These are phyloP conservation scores for Threskiornis aethiopicus DNA, from an alignment of 2,797 vertebrate genomes.

Conservation along the genomic window DNA sequence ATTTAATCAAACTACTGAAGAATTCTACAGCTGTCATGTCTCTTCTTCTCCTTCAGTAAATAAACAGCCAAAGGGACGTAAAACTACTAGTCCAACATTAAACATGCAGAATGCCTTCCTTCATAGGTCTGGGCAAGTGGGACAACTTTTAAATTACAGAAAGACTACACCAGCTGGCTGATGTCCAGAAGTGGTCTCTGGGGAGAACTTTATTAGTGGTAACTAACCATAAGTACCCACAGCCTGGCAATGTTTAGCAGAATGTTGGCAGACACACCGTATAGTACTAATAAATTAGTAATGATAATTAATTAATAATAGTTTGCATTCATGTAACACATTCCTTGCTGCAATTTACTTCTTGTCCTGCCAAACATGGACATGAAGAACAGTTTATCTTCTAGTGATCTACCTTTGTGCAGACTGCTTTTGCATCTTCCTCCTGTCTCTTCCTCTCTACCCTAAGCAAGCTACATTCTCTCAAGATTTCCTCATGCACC, in stretches of 20 bases:
- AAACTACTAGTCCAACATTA: not conserved
- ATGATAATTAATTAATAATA: conserved; percentile 57
- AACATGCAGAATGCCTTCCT: not conserved
- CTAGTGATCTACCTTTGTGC: not conserved
- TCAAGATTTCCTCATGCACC: not conserved
- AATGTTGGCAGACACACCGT: conserved; percentile 27
- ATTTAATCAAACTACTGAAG: not conserved
- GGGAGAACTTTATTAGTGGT: conserved; percentile 32
- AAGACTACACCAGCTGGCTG: conserved; percentile 16
- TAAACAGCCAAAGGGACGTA: not conserved
- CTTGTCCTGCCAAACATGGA: not conserved
- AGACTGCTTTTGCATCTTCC: not conserved
- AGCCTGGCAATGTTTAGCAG: conserved; percentile 27
- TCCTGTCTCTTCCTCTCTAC: not conserved
- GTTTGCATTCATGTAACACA: not conserved
- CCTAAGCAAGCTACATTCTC: not conserved
- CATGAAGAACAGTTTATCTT: not conserved
- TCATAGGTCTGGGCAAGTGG: not conserved
- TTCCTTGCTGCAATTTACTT: conserved; percentile 20
- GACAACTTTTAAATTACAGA: conserved; percentile 27
- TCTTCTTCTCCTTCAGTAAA: conserved; percentile 13
- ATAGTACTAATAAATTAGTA: conserved; percentile 51
- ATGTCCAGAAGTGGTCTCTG: conserved; percentile 14
- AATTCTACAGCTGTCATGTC: not conserved
- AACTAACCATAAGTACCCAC: conserved; percentile 39